Percentiles rank a stretch among this genome's conserved stretches.
Conservation (phyloP, 1,140 invertebrate genomes). For the Pantala flavescens region DNA sequence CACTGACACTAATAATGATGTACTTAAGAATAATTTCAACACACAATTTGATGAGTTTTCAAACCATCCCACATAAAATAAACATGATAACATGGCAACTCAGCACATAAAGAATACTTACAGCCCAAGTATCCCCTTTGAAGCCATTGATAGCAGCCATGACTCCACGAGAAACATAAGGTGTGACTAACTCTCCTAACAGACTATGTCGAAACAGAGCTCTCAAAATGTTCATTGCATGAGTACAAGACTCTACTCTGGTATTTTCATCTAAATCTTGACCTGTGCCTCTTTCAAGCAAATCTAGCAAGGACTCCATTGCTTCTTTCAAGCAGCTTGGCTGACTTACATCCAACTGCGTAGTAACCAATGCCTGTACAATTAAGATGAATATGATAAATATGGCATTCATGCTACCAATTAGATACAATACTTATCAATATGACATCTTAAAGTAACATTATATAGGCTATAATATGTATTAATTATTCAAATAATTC, state of each 20-base stretch:
- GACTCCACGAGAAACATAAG: conserved; percentile 61
- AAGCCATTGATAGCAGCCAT: conserved; percentile 64
- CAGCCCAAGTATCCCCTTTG: conserved; percentile 63
- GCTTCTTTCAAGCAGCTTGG: conserved; percentile 47
- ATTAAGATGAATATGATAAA: conserved; percentile 22
- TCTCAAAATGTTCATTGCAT: conserved; percentile 77
- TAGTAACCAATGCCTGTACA: conserved; percentile 56
- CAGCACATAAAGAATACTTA: conserved; percentile 37
- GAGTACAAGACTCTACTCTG: conserved; percentile 50
- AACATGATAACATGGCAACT: conserved; percentile 14
- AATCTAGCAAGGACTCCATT: conserved; percentile 45
- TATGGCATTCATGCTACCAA: no score
- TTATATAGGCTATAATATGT: conserved; percentile 9
- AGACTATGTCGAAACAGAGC: conserved; percentile 65
- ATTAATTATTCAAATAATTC: neutral
- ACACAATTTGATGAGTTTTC: neutral
- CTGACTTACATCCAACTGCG: conserved; percentile 48
- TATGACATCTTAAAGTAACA: conserved; percentile 13
- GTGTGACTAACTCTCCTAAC: conserved; percentile 57
- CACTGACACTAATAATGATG: no score
- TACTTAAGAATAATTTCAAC: neutral
- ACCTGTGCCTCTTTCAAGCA: conserved; percentile 30
- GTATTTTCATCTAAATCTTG: conserved; percentile 19
- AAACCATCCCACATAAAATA: neutral
- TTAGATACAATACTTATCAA: neutral